phyloP scores from a whole-genome alignment of 2,888 invertebrate species.

The Ischnus inquisitorius region DNA sequence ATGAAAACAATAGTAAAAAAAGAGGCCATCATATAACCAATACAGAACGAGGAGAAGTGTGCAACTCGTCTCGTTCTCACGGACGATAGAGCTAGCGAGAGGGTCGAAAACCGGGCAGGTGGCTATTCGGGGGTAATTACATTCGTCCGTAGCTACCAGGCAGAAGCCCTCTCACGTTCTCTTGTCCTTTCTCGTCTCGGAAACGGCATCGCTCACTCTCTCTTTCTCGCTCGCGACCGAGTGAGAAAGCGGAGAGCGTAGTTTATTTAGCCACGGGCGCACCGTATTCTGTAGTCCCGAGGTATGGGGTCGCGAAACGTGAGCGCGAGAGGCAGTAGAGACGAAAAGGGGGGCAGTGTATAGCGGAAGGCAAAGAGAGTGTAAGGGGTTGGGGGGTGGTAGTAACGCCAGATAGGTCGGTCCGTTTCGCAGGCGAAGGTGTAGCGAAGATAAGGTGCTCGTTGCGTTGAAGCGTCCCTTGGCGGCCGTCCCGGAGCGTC shows the following conservation, averaged over 20 bases:
- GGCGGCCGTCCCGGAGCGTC: slow-evolving; percentile 81
- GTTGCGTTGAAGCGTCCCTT: slow-evolving; percentile 84
- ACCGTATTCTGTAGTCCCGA: slow-evolving; percentile 31
- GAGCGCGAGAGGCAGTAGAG: slow-evolving; percentile 33
- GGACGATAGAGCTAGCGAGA: slow-evolving; percentile 16
- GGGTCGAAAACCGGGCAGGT: slow-evolving; percentile 58
- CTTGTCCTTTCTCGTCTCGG: slow-evolving; percentile 50
- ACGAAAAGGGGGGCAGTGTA: slow-evolving; percentile 8
- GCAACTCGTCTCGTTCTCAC: slow-evolving; percentile 38
- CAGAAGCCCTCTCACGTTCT: slow-evolving; percentile 34
- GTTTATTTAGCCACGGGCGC: slow-evolving; percentile 73
- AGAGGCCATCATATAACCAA: slow-evolving; percentile 3
- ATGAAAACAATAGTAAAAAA: slow-evolving; percentile 21
- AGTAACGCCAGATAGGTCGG: slow-evolving; percentile 79
- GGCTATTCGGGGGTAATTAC: slow-evolving; percentile 72
- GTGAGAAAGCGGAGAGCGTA: slow-evolving; percentile 63
- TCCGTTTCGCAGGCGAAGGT: slow-evolving; percentile 78
- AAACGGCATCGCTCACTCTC: slow-evolving; percentile 46
- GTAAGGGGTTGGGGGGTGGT: slow-evolving; percentile 50
- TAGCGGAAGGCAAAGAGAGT: slow-evolving; percentile 9
- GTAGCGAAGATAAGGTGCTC: slow-evolving; percentile 84
- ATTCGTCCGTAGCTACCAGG: slow-evolving; percentile 64
- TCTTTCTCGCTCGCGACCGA: slow-evolving; percentile 50
- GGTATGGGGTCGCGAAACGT: slow-evolving; percentile 26
- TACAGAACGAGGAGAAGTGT: slow-evolving; percentile 20